Evolutionary conservation across 1,140 invertebrate genomes (phyloP), one percentile per base, ranked within the genome.

Genomic region (Carcinoscorpius rotundicauda): DNA sequence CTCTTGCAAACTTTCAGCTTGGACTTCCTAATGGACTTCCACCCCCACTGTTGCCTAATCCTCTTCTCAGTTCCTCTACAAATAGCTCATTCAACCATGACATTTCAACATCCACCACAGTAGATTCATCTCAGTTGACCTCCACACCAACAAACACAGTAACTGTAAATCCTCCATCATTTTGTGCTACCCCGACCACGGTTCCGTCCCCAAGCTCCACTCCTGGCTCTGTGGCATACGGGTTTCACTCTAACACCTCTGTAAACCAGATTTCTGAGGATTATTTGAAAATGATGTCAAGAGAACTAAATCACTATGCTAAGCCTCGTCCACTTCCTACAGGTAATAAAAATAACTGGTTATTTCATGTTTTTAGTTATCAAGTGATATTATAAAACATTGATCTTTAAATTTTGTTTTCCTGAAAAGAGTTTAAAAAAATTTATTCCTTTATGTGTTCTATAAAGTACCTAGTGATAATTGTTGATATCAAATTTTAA

Each of bases 291-390:
- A 29, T 29, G 2, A 29, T 29, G 29, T 1, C 29, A 29, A 29
- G 74, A 60, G 68, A 70, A 58, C 56, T 72, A 55, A 66, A 71
- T 65, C 72, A 72, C 63, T 70, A 67, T 68, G 70, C 68, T 11
- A 67, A 71, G 64, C 68, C 72, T 6, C 53, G 71, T 62, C 72
- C 73, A 60, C 70, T 73, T 60, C 66, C 71, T 49, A 4, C 49
- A 10, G 71, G 71, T 72, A 69, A 62, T 62, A 49, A 29, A 29
- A 29, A 29, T 29, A 29, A 29, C 29, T 29, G 29, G 29, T 29
- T 29, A 2, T 29, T 29, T 29, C 29, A 29, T 29, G 2, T 29
- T 29, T 29, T 29, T 29, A 29, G 29, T 29, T 29, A 29, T 29
- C 29, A 29, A 29, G 29, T 29, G 29, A 2, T 29, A 29, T 29